A percentile compares a stretch with the other conserved stretches of the same genome.
Evolutionary conservation across 2,797 vertebrate species (phyloP).

Genomic region (Pangasius larnaudii): DNA sequence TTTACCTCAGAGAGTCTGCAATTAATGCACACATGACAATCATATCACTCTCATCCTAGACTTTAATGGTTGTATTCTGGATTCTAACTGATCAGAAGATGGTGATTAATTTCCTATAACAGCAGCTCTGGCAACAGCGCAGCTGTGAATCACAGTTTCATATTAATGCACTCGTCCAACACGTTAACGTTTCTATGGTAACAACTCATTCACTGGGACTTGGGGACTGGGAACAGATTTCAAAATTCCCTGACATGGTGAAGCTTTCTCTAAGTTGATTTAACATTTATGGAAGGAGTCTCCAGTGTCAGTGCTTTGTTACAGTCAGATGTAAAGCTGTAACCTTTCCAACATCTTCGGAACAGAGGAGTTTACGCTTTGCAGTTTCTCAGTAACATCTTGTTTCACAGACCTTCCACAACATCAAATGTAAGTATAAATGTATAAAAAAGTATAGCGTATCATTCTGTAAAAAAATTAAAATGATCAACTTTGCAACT

Average conservation of each 20-base stretch:
- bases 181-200: too few relatives aligned
- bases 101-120: not conserved
- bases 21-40: constrained; percentile 17
- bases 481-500: not conserved
- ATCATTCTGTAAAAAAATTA: too few relatives aligned
- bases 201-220: too few relatives aligned
- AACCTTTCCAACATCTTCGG: not conserved
- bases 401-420: not conserved
- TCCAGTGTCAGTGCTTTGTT: not conserved
- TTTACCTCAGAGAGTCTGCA: constrained; percentile 87
- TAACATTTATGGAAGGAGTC: not conserved
- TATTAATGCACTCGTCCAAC: too few relatives aligned
- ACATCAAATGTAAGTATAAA: not conserved
- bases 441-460: not conserved
- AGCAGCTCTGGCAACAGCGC: not conserved
- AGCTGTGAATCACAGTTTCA: too few relatives aligned
- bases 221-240: too few relatives aligned
- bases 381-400: too few relatives aligned
- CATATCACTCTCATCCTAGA: not conserved
- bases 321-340: not conserved
- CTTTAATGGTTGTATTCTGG: not conserved
- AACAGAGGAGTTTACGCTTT: not conserved
- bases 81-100: not conserved
- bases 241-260: too few relatives aligned
- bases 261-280: not conserved